Percentiles rank a stretch among this genome's conserved stretches.
Evolutionary conservation across 2,888 invertebrate species (phyloP).

Genomic region (Zaprionus bogoriensis): DNA sequence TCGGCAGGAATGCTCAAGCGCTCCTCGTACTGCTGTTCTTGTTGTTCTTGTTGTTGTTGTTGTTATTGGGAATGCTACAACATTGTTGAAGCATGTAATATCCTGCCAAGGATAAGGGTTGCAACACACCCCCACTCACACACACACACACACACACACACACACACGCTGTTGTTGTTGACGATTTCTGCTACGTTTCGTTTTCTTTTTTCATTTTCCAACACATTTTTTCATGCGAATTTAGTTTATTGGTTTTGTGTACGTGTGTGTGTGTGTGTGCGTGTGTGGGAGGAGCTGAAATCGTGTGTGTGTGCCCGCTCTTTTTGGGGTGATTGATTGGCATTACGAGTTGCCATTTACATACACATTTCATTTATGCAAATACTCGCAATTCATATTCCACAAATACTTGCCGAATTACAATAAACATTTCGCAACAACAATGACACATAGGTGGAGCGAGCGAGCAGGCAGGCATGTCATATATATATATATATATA

Average conservation of each 20-base stretch:
- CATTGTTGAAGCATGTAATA: conserved; percentile 80
- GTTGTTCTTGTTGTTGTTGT: conserved; percentile 39
- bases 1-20: conserved; percentile 71
- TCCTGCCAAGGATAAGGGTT: conserved; percentile 76
- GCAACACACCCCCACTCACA: conserved; percentile 56
- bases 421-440: conserved; percentile 67
- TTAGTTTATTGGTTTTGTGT: conserved; percentile 75
- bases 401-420: conserved; percentile 74
- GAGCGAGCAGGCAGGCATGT: not conserved
- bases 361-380: conserved; percentile 77
- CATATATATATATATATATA: conserved; percentile 1
- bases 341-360: conserved; percentile 73
- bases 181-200: conserved; percentile 77
- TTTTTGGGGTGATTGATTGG: conserved; percentile 77
- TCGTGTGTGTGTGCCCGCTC: conserved; percentile 44
- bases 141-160: conserved; percentile 24
- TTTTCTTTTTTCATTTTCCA: conserved; percentile 45
- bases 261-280: conserved; percentile 32
- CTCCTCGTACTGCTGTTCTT: conserved; percentile 11
- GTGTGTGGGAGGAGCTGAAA: too few relatives aligned
- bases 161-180: conserved; percentile 56
- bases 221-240: conserved; percentile 65
- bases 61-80: conserved; percentile 79
- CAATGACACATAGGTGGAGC: conserved; percentile 28
- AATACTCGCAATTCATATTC: conserved; percentile 76